Base-by-base conservation (phyloP, 2,888 invertebrate species). In the Pteria penguin region DNA sequence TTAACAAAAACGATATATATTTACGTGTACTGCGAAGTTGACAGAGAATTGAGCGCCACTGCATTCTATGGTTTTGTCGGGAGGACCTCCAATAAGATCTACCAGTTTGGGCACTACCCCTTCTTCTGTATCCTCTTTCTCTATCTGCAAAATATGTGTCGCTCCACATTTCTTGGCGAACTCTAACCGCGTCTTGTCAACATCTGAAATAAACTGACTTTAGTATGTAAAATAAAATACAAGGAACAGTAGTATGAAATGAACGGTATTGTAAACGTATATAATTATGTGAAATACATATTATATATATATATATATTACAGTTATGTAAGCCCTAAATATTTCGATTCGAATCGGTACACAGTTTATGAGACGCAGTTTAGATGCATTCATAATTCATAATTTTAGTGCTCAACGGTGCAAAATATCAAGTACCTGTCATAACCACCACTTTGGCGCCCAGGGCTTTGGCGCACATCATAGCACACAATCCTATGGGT, bases 41-140 rank as follows among this genome's bases (percentile, higher is more conserved):
- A 96, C 95, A 57, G 95, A 95, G 29, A 95, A 93, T 90, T 97
- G 95, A 0, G 95, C 96, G 0, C 98, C 98, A 83, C 95, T 95
- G 80, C 97, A 97, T 89, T 98, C 98, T 81, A 98, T 95, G 1
- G 96, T 94, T 76, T 95, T 94, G 66, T 93, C 91, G 76, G 96
- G 95, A 0, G 96, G 96, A 57, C 82, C 83, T 1, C 89, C 90
- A 27, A 91, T 73, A 1, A 81, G 68, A 4, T 83, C 80, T 24
- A 79, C 79, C 2, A 90, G 84, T 61, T 79, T 78, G 32, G 71
- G 65, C 2, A 88, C 88, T 29, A 89, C 81, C n/a, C 78, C 84
- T 32, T 87, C 80, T 45, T 80, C 70, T 1, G 84, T 77, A 57
- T 88, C 88, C 5, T 83, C 84, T 4, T 79, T 70, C n/a, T 84